A percentile compares a stretch with the other conserved stretches of the same genome.
Evolutionary conservation across 1,140 invertebrate species (phyloP).

Genomic region (Oncopodura yosiiana): DNA sequence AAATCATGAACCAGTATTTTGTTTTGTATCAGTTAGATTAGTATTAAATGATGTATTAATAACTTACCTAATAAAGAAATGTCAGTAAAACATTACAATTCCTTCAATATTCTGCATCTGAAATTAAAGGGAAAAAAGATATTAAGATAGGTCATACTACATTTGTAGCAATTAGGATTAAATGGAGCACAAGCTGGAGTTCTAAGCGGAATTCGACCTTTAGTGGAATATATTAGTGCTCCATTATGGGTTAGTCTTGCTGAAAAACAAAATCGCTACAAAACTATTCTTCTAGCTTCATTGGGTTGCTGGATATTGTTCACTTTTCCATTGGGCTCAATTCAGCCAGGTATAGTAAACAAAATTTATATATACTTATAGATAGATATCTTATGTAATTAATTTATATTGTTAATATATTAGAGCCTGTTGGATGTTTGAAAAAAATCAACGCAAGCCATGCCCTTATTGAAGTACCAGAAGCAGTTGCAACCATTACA

Average conservation of each 20-base stretch:
- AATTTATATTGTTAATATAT: too few species aligned
- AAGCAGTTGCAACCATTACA: slow-evolving; percentile 3
- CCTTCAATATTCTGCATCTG: too few species aligned
- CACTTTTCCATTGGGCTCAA: slow-evolving; percentile 86
- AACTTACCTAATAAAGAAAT: too few species aligned
- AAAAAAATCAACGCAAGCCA: slow-evolving; percentile 61
- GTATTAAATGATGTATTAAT: too few species aligned
- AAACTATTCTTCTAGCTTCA: slow-evolving; percentile 78
- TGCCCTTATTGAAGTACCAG: slow-evolving; percentile 35
- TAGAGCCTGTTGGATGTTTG: slow-evolving; percentile 77
- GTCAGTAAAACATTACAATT: too few species aligned
- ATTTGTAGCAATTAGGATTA: slow-evolving; percentile 97
- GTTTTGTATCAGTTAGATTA: too few species aligned
- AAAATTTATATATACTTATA: too few species aligned
- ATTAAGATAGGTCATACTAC: too few species aligned
- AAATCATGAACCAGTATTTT: too few species aligned
- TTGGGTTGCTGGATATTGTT: slow-evolving; percentile 92
- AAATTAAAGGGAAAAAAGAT: too few species aligned
- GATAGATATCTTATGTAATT: too few species aligned
- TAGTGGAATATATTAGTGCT: slow-evolving; percentile 94
- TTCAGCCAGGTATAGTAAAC: too few species aligned
- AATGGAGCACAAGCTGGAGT: slow-evolving; percentile 89
- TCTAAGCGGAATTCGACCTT: slow-evolving; percentile 81
- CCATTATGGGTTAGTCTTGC: slow-evolving; percentile 96
- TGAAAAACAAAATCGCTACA: slow-evolving; percentile 79